Base-by-base conservation (phyloP, 2,888 invertebrate genomes). In the Melieria omissa region DNA sequence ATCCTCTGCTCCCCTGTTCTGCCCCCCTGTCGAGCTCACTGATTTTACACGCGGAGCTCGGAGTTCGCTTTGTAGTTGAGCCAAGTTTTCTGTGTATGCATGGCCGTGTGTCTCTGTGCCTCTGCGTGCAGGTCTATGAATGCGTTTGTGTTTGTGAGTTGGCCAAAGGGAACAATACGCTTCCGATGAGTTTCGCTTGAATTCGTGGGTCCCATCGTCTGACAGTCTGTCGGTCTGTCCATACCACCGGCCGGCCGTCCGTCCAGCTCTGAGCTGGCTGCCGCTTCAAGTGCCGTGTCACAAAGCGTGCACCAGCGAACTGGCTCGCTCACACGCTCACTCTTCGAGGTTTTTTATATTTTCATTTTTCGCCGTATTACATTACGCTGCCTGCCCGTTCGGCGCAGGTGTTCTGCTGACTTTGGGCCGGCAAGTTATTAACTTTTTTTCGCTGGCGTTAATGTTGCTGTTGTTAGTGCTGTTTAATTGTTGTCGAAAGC, bases 151-250 rank as follows among this genome's bases (percentile, higher is more conserved):
- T 16, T 58, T 16, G 58, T 12, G 58, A 41, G 16, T n/a, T 58
- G 16, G 5, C 10, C 16, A n/a, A 12, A 16, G 14, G 57, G 14
- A 57, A 57, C 9, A 29, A 57, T 52, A 52, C 14, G 14, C 14
- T 58, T 58, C 29, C 58, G 58, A 58, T 58, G 29, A 58, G 58
- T 58, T 58, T 58, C 29, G 58, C 10, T 29, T 41, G n/a, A 58
- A 10, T 58, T 58, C 29, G 29, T n/a, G 2, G 29, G 1, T 2
- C 29, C 29, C 29, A 29, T 29, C 29, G 29, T 29, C 29, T 29
- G 29, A 29, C 29, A 29, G 29, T 29, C 1, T 29, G 29, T 29
- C 29, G 29, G 29, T 29, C 29, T 29, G 29, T 29, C 29, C 29
- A 29, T 29, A 29, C 29, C 29, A 29, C 29, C 29, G 29, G 29